Evolutionary conservation across 2,888 invertebrate species (phyloP).

Genomic region (Drosophila limbata): DNA sequence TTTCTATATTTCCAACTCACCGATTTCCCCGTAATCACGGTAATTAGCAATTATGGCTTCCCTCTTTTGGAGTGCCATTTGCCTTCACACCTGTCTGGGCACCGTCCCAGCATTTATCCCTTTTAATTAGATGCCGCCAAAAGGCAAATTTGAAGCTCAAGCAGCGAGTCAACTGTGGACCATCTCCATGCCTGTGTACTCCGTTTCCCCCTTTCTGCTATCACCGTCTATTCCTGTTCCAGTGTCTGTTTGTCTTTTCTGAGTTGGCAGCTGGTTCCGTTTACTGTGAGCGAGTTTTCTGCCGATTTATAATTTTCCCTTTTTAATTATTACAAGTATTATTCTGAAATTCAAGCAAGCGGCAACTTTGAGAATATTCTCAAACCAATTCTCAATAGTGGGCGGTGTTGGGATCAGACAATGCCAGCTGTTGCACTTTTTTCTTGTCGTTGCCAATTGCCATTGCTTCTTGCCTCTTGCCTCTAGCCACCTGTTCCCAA

Average conservation of each 20-base stretch:
- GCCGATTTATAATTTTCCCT: constrained; percentile 76
- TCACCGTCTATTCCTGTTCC: neutral
- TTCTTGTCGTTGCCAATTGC: constrained; percentile 30
- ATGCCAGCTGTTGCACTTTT: constrained; percentile 70
- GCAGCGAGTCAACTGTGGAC: constrained; percentile 56
- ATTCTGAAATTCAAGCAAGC: constrained; percentile 76
- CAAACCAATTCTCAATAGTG: constrained; percentile 7
- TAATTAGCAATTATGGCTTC: constrained; percentile 72
- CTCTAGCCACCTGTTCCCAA: constrained; percentile 29
- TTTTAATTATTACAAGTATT: constrained; percentile 78
- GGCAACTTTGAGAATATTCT: constrained; percentile 60
- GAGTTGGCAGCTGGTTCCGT: constrained; percentile 63
- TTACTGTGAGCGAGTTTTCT: constrained; percentile 42
- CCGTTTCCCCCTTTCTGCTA: constrained; percentile 2
- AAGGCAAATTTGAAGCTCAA: constrained; percentile 67
- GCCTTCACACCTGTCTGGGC: constrained; percentile 71
- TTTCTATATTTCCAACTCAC: constrained; percentile 33
- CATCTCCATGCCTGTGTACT: constrained; percentile 9
- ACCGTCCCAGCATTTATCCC: constrained; percentile 61
- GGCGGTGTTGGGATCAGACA: constrained; percentile 33
- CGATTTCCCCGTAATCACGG: constrained; percentile 61
- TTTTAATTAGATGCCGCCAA: constrained; percentile 75
- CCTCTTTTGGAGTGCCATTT: constrained; percentile 27
- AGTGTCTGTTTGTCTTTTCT: constrained; percentile 52
- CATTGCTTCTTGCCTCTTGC: constrained; percentile 18